These are phyloP conservation scores for Ametastegia equiseti DNA, from an alignment of 2,888 invertebrate genomes.

Conservation along the genomic window DNA sequence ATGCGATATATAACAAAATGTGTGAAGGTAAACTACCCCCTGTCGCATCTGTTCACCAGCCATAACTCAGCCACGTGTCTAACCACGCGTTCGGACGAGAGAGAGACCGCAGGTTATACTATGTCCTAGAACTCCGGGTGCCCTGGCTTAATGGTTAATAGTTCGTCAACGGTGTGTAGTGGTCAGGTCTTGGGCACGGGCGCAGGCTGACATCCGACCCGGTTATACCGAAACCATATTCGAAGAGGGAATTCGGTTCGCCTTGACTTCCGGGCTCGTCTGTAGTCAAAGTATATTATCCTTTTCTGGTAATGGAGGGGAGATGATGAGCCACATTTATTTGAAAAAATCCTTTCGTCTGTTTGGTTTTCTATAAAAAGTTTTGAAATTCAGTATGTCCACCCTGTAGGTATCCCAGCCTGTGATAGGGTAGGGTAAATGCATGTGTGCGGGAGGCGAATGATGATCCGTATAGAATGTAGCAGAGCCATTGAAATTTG, in stretches of 20 bases:
- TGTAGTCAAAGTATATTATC: neutral
- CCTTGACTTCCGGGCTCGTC: neutral
- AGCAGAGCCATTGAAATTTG: constrained; percentile 43
- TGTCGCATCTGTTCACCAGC: constrained; percentile 13
- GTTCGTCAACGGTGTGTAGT: constrained; percentile 30
- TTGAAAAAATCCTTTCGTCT: too few species aligned
- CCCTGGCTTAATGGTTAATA: constrained; percentile 36
- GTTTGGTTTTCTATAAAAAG: too few species aligned
- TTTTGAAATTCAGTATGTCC: neutral
- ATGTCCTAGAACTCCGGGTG: constrained; percentile 19
- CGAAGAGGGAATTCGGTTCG: neutral
- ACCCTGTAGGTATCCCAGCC: neutral
- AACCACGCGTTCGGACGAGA: constrained; percentile 2
- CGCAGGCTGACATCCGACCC: neutral
- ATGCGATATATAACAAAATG: neutral
- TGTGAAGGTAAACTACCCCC: neutral
- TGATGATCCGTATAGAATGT: constrained; percentile 42
- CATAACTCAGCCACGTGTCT: constrained; percentile 37
- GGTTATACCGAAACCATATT: constrained; percentile 24
- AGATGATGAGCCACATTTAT: too few species aligned
- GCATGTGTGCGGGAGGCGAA: neutral
- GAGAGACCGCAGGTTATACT: neutral
- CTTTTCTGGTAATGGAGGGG: too few species aligned
- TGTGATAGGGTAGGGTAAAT: neutral
- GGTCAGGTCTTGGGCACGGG: neutral